Evolutionary conservation across 2,888 invertebrate genomes (phyloP), one percentile per base, ranked within the genome.

Genomic region (Scaptomyza caliginosa): DNA sequence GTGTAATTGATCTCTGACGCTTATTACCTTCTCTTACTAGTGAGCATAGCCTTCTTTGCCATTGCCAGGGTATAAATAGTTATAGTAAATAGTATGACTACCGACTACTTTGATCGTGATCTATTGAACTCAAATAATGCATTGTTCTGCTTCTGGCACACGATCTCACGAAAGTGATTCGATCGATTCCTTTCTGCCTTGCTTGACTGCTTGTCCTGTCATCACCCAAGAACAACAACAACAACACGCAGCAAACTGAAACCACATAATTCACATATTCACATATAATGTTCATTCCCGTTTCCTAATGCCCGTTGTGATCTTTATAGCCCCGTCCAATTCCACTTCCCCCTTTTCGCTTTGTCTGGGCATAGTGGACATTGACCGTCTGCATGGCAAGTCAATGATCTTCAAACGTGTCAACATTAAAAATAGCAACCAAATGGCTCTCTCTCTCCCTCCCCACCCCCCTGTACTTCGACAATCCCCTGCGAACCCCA

Each of bases 391-490:
- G 71, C 71, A 70, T 59, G 71, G 71, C 77, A 57, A 81, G 80
- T 81, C 86, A 81, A 81, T 86, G 86, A 81, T 81, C 86, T 81
- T 86, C 81, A 84, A 86, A 86, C 80, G 84, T 86, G 80, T 86
- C 80, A 81, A 86, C 86, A 86, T 84, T 81, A 81, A 83, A 81
- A 81, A 81, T 81, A 86, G 80, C 80, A 83, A 67, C 66, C 86
- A 66, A 85, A 83, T 83, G 82, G n/a, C n/a, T n/a, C n/a, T n/a
- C n/a, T n/a, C n/a, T n/a, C 74, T 74, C 68, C 66, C 56, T 36
- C 36, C 66, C 26, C 26, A 2, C 8, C 26, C 5, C 26, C 26
- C 8, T 8, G 8, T 10, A 0, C 26, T 3, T 1, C 1, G 26
- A 24, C 1, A 32, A 24, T 49, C 48, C 62, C 45, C 51, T 60